Base-by-base conservation (phyloP, 2,113 vertebrate species). In the Pteropus alecto region DNA sequence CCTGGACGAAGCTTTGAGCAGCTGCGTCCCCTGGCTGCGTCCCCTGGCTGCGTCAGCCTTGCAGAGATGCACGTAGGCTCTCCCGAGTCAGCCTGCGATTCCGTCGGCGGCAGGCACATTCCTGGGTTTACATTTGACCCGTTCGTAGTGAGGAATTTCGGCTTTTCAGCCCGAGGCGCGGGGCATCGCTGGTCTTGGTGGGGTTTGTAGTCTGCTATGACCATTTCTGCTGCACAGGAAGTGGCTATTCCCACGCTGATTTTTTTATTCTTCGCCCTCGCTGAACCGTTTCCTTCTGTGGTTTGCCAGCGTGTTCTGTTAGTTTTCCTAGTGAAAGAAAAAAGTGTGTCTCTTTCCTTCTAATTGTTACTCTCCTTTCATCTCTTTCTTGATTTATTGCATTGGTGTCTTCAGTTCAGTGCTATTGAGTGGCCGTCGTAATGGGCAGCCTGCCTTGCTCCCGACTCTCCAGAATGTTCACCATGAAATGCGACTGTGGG, bases 61-160 rank as follows among this genome's bases (percentile, higher is more conserved):
- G 0, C 33, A 7, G 68, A 68, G 33, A 16, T 2, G 35, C 0
- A 3, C 0, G 0, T 33, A 0, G 0, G 26, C 24, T 30, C 61
- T 78, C 54, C 71, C 2, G 10, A 35, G 4, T 35, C 54, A 9
- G 51, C 38, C 24, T 28, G 35, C 1, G 46, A 46, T 16, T 28
- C 26, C 3, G 5, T 71, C 54, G 8, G n/a, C 3, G 7, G 54
- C 48, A 43, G 11, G 35, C 24, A 3, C 16, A 1, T 0, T 0
- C 65, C 48, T 16, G 7, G 60, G 14, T 15, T 58, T 33, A 1
- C 22, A 10, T 73, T 6, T 85, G 56, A 2, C 41, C 56, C 1
- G 18, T 54, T 21, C 54, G 30, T 16, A 12, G 48, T 7, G 48
- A 73, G 33, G 38, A 21, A 38, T 56, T 73, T 18, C 60, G 33